Percentiles rank a stretch among this genome's conserved stretches.
These are phyloP conservation scores for Paradisaea rubra DNA, from an alignment of 2,113 vertebrate genomes.

Conservation along the genomic window DNA sequence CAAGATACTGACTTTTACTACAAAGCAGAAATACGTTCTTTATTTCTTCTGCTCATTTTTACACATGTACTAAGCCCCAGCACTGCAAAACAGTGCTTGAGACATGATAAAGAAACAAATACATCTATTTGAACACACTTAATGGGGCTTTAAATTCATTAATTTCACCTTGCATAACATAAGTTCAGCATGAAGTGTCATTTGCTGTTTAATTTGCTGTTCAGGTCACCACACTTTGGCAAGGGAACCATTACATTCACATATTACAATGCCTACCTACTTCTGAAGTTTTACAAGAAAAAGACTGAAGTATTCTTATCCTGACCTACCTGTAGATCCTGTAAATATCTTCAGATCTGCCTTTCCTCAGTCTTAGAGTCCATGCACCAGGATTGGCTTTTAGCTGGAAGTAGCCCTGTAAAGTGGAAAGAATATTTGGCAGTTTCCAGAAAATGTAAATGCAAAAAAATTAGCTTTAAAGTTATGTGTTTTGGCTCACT, in stretches of 20 bases:
- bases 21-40: background rate
- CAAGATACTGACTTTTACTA: background rate
- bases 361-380: constrained; percentile 90
- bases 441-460: background rate
- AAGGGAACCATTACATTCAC: background rate
- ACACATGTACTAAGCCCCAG: background rate
- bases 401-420: constrained; percentile 94
- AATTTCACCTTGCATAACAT: background rate
- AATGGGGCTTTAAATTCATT: background rate
- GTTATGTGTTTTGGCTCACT: background rate
- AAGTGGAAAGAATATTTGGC: background rate
- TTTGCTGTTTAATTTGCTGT: background rate
- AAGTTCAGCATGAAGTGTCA: background rate
- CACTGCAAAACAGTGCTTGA: background rate
- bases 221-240: background rate
- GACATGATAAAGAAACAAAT: background rate
- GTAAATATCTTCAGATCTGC: constrained; percentile 96
- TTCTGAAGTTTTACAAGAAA: background rate
- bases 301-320: background rate
- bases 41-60: background rate
- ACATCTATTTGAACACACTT: background rate
- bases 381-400: constrained; percentile 97
- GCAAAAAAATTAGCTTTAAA: background rate
- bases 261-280: background rate
- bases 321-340: constrained; percentile 90